Evolutionary conservation across 2,113 vertebrate genomes (phyloP).

Genomic region (Oxyruncus cristatus): DNA sequence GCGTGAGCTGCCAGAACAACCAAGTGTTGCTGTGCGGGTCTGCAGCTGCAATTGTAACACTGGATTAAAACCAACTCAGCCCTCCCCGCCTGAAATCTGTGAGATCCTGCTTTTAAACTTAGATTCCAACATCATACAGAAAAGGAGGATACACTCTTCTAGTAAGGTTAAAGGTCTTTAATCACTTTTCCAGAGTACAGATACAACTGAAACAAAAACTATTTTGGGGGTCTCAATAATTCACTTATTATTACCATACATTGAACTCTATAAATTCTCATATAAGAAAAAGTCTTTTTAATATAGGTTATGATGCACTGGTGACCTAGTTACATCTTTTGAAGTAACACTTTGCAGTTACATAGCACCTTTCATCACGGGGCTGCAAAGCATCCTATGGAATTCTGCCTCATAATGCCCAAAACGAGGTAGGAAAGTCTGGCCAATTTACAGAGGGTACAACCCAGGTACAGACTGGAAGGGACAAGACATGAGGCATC

Average conservation of each 20-base stretch:
- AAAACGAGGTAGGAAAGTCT: constrained; percentile 43
- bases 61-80: neutral
- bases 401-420: constrained; percentile 36
- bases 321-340: neutral
- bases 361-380: constrained; percentile 37
- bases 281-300: constrained; percentile 37
- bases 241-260: constrained; percentile 54
- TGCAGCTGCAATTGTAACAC: neutral
- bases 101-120: neutral
- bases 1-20: neutral
- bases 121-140: neutral
- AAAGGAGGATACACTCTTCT: constrained; percentile 8
- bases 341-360: constrained; percentile 40
- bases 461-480: neutral
- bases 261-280: constrained; percentile 41
- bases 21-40: neutral
- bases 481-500: neutral
- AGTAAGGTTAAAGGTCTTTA: constrained; percentile 40
- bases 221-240: constrained; percentile 1
- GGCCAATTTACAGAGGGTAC: neutral
- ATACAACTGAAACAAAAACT: constrained; percentile 44
- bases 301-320: constrained; percentile 21
- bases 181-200: constrained; percentile 59
- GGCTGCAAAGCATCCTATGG: constrained; percentile 29
- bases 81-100: fast-evolving